phyloP scores from a whole-genome alignment of 2,113 vertebrate genomes.

The Lontra canadensis region DNA sequence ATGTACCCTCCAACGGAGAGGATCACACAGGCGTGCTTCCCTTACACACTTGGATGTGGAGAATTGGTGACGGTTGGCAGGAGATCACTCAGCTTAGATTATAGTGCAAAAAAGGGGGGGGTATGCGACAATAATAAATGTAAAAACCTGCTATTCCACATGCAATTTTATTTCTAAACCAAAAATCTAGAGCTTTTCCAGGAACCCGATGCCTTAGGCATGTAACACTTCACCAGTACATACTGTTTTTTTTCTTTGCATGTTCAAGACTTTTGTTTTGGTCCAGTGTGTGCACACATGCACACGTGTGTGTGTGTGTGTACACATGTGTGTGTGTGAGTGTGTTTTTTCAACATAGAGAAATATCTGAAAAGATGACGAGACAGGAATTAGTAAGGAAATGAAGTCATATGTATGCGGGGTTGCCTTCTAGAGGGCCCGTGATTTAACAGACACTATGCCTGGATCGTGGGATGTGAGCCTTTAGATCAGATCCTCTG shows the following conservation, averaged over 20 bases:
- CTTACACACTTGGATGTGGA: neutral
- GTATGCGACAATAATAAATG: slow-evolving; percentile 59
- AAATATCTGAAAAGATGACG: neutral
- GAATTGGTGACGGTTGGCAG: slow-evolving; percentile 25
- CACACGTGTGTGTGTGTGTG: neutral
- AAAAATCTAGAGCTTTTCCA: slow-evolving; percentile 76
- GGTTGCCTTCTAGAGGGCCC: neutral
- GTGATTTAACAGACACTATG: neutral
- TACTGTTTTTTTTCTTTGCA: neutral
- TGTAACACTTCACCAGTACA: neutral
- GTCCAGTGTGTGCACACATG: neutral
- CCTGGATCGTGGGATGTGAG: neutral
- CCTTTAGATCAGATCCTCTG: neutral
- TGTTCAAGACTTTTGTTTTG: neutral
- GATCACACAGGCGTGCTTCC: neutral
- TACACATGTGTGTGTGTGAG: neutral
- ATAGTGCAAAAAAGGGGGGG: neutral
- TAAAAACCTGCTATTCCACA: slow-evolving; percentile 61
- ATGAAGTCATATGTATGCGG: neutral
- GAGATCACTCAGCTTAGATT: neutral
- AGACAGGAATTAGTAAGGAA: slow-evolving; percentile 47
- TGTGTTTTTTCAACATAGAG: neutral
- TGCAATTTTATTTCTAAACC: slow-evolving; percentile 73
- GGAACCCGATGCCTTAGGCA: slow-evolving; percentile 71
- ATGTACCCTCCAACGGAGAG: slow-evolving; percentile 40